A percentile compares a stretch with the other conserved stretches of the same genome.
These are phyloP conservation scores for Drosophila affinis DNA, from an alignment of 2,888 invertebrate species.

Conservation along the genomic window DNA sequence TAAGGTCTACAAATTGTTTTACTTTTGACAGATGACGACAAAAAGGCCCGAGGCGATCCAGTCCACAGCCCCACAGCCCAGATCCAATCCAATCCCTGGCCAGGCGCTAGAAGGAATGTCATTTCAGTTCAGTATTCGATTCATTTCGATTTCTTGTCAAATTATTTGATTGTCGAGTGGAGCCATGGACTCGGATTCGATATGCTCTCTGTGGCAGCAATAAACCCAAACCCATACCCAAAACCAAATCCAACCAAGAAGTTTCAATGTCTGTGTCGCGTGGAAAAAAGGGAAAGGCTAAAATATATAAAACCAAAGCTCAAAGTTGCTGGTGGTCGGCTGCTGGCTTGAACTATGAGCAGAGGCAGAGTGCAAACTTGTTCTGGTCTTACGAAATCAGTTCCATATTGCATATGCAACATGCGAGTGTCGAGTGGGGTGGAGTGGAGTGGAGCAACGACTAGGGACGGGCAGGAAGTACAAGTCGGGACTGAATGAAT, in stretches of 20 bases:
- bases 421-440: conserved; percentile 11
- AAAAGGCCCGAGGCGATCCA: conserved; percentile 47
- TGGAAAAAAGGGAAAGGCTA: conserved; percentile 67
- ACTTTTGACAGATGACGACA: conserved; percentile 66
- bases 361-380: conserved; percentile 56
- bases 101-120: conserved; percentile 71
- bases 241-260: conserved; percentile 34
- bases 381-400: conserved; percentile 58
- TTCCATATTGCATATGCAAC: conserved; percentile 52
- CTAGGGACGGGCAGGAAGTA: conserved; percentile 44
- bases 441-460: background rate
- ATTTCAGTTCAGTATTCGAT: conserved; percentile 26
- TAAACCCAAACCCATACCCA: conserved; percentile 17
- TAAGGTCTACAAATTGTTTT: conserved; percentile 56
- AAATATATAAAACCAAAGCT: conserved; percentile 59
- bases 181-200: conserved; percentile 28
- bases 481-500: conserved; percentile 16
- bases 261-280: conserved; percentile 48
- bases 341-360: conserved; percentile 46
- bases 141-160: conserved; percentile 46
- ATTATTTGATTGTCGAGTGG: conserved; percentile 69
- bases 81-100: conserved; percentile 12
- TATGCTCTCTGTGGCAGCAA: conserved; percentile 25
- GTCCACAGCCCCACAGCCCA: background rate
- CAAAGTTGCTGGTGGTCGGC: conserved; percentile 23